Conservation (phyloP, 2,888 invertebrate genomes). For the Lasioglossum pauxillum region DNA sequence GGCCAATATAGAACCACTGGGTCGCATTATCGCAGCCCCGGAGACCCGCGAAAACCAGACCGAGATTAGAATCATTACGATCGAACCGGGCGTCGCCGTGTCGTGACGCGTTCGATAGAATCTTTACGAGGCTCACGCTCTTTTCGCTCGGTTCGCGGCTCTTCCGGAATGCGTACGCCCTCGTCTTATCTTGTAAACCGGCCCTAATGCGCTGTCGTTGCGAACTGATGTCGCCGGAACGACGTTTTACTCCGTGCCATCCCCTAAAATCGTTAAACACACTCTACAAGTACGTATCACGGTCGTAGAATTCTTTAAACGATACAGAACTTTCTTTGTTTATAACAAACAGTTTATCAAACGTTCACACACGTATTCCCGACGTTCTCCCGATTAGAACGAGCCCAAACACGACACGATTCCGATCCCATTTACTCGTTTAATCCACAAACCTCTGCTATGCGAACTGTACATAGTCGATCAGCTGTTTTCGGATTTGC, state of each 20-base stretch:
- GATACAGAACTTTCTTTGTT: background rate
- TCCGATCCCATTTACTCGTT: background rate
- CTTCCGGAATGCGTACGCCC: slow-evolving; percentile 15
- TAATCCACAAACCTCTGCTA: background rate
- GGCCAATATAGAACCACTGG: slow-evolving; percentile 6
- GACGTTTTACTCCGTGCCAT: background rate
- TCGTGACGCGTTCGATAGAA: slow-evolving; percentile 51
- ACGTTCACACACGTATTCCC: background rate
- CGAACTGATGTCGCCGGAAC: slow-evolving; percentile 37
- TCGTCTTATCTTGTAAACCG: slow-evolving; percentile 41
- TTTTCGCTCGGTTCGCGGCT: slow-evolving; percentile 46
- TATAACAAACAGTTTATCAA: too few species aligned
- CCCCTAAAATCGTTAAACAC: background rate
- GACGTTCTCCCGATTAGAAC: background rate
- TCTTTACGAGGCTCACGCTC: slow-evolving; percentile 65
- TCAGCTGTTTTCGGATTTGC: background rate
- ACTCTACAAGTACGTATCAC: background rate
- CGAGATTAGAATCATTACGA: slow-evolving; percentile 71
- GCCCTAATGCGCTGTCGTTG: slow-evolving; percentile 28
- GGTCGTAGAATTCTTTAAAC: background rate
- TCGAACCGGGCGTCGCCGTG: slow-evolving; percentile 23
- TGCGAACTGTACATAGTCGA: background rate
- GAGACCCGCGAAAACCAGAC: slow-evolving; percentile 35
- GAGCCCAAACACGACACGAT: background rate
- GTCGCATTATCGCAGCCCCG: slow-evolving; percentile 38